Base-by-base conservation (phyloP, 2,888 invertebrate species). In the Amphimallon solstitiale region DNA sequence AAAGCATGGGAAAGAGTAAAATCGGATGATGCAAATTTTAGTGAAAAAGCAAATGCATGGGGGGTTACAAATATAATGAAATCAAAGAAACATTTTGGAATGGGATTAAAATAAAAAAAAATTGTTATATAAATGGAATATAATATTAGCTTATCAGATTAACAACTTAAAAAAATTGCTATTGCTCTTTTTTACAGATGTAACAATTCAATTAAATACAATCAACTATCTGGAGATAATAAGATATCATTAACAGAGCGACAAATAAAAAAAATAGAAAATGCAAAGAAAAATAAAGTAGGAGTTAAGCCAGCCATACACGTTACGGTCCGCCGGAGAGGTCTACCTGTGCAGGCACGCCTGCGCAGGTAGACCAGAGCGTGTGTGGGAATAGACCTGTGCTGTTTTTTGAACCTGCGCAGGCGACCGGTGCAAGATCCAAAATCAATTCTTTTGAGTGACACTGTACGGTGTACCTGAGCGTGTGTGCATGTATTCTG, bases 71-170 rank as follows among this genome's bases (percentile, higher is more conserved):
- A 37, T 34, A 12, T 21, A 14, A 68, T 66, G 66, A 68, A 66
- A 35, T 14, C 19, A n/a, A 68, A 68, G 40, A 38, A 52, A 51
- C 59, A 66, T 59, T 38, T 68, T n/a, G 68, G 66, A 1, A 66
- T 68, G 68, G 68, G 68, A 14, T 37, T 38, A 29, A 64, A 61
- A 17, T 40, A n/a, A n/a, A 38, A 15, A 15, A 6, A 9, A 2
- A 12, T 37, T 35, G 14, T 19, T 14, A 40, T 37, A 38, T 14
- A 15, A 60, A 15, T 17, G 37, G 17, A 34, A 14, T 21, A 49
- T 21, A 38, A 45, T 1, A 21, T 43, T 5, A 12, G 5, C 37
- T 40, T 23, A 21, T 12, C 3, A 2, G 40, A 23, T 19, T 12
- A 40, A 29, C 48, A 49, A 29, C 12, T 21, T 9, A 23, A 49